Evolutionary conservation across 2,797 vertebrate species (phyloP).

Genomic region (Gouania willdenowi): DNA sequence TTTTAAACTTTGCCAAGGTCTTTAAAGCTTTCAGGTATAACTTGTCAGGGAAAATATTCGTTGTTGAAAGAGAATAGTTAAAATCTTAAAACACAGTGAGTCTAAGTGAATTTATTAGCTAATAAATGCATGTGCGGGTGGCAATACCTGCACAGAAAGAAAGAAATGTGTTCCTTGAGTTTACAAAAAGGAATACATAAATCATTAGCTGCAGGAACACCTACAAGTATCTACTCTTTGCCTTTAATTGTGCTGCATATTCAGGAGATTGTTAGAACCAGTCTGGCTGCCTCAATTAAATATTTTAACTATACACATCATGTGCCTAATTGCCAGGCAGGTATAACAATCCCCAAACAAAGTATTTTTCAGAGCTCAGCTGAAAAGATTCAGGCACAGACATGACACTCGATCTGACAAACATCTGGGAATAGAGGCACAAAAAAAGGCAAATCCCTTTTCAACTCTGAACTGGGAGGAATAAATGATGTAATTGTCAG

Average conservation of each 20-base stretch:
- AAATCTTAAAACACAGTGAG: too few relatives aligned
- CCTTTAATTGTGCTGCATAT: slow-evolving; percentile 6
- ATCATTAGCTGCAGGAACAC: slow-evolving; percentile 5
- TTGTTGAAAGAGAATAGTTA: too few relatives aligned
- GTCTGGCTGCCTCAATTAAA: slow-evolving; percentile 27
- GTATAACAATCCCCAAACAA: slow-evolving; percentile 46
- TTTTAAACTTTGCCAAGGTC: slow-evolving; percentile 28
- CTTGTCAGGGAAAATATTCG: too few relatives aligned
- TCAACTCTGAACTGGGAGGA: slow-evolving; percentile 37
- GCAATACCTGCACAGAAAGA: slow-evolving; percentile 1
- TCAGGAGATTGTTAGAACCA: background rate
- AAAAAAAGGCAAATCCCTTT: slow-evolving; percentile 33
- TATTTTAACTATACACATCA: slow-evolving; percentile 1
- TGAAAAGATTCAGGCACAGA: slow-evolving; percentile 25
- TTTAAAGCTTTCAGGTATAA: slow-evolving; percentile 12
- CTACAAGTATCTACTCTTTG: background rate
- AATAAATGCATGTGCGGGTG: slow-evolving; percentile 15
- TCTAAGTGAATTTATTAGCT: too few relatives aligned
- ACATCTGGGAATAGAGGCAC: slow-evolving; percentile 38
- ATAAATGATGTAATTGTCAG: slow-evolving; percentile 65
- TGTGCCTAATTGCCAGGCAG: slow-evolving; percentile 32
- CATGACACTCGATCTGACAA: slow-evolving; percentile 36
- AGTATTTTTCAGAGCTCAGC: slow-evolving; percentile 36
- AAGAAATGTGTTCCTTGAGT: background rate
- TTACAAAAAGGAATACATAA: slow-evolving; percentile 6